A percentile compares a stretch with the other conserved stretches of the same genome.
phyloP scores from a whole-genome alignment of 1,140 invertebrate species.

The Agrypnia vestita region DNA sequence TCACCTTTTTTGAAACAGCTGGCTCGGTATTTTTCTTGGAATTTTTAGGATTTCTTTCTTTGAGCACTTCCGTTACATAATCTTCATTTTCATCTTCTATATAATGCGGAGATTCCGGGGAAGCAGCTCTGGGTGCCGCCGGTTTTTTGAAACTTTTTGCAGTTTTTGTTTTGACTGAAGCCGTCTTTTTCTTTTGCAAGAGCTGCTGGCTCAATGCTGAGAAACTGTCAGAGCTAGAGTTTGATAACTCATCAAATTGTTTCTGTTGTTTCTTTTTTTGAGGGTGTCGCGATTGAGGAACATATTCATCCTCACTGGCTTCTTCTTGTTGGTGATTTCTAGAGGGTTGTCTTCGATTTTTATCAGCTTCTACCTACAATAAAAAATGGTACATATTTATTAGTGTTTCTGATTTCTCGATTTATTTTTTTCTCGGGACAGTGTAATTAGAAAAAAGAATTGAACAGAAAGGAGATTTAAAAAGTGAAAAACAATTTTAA shows the following conservation, averaged over 20 bases:
- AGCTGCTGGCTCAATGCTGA: background rate
- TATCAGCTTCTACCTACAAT: background rate
- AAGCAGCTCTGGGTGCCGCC: slow-evolving; percentile 1
- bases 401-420: too few relatives aligned
- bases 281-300: background rate
- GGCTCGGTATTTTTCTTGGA: background rate
- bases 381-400: too few relatives aligned
- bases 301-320: background rate
- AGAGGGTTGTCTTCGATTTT: background rate
- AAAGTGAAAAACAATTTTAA: too few relatives aligned
- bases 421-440: too few relatives aligned
- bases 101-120: slow-evolving; percentile 2
- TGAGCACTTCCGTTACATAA: background rate
- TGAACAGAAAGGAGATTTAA: too few relatives aligned
- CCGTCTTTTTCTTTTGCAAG: slow-evolving; percentile 70
- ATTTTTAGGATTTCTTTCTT: slow-evolving; percentile 3
- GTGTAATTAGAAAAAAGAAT: too few relatives aligned
- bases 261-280: background rate
- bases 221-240: background rate
- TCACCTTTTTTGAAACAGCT: too few relatives aligned
- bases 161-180: slow-evolving; percentile 66
- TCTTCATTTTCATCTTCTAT: slow-evolving; percentile 13
- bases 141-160: slow-evolving; percentile 64
- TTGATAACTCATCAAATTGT: background rate
- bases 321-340: background rate